Percentiles rank a stretch among this genome's conserved stretches.
phyloP scores from a whole-genome alignment of 2,888 invertebrate genomes.

The Melanotus villosus region DNA sequence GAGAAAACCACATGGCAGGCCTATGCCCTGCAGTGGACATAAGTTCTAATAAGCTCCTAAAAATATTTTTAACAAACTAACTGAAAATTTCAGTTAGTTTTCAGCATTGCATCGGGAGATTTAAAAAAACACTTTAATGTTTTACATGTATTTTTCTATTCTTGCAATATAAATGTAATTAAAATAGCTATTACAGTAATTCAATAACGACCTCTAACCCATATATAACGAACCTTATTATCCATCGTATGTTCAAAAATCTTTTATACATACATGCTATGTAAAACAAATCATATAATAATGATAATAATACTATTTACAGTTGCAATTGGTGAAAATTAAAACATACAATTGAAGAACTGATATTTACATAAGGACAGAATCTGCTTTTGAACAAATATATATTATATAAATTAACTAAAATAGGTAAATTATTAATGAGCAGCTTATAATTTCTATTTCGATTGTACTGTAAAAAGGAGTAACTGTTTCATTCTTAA shows the following conservation, averaged over 20 bases:
- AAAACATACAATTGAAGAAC: conserved; percentile 11
- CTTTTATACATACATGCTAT: conserved; percentile 20
- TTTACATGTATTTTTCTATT: conserved; percentile 42
- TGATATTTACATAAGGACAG: conserved; percentile 5
- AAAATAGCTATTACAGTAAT: conserved; percentile 47
- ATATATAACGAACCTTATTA: conserved; percentile 41
- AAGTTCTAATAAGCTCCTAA: too few species aligned
- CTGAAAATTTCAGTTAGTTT: too few species aligned
- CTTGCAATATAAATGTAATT: conserved; percentile 49
- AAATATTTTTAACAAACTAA: too few species aligned
- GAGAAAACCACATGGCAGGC: too few species aligned
- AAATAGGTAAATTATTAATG: conserved; percentile 6
- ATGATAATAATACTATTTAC: conserved; percentile 41
- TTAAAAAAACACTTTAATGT: too few species aligned
- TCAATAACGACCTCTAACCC: conserved; percentile 43
- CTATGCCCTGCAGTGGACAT: too few species aligned
- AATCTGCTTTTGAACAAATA: conserved; percentile 14
- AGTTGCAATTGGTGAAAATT: conserved; percentile 17
- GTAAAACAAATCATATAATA: conserved; percentile 23
- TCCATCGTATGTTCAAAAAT: conserved; percentile 29
- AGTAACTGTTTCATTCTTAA: neutral
- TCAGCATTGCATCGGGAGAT: too few species aligned
- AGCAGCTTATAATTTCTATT: conserved; percentile 12
- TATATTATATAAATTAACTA: conserved; percentile 29
- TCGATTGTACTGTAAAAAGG: conserved; percentile 22